Base-by-base conservation (phyloP, 2,888 invertebrate genomes). In the Harpalus rubripes region DNA sequence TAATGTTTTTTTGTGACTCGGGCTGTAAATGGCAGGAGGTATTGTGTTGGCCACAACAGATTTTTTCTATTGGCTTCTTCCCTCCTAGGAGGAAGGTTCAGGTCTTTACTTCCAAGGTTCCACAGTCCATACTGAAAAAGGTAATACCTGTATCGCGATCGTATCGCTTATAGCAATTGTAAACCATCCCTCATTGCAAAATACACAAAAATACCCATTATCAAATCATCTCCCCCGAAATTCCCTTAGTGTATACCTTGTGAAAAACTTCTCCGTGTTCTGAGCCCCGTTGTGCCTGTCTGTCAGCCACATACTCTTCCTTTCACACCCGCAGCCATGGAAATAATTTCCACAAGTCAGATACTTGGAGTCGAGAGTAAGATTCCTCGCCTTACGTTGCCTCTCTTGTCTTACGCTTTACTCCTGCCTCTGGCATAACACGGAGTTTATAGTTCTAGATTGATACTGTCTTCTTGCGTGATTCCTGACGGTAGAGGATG, bases 311-410 rank as follows among this genome's bases (percentile, higher is more conserved):
- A 74, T 44, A 74, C 72, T 74, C 72, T 6, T 52, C 44, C 72
- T 74, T 68, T 74, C 72, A 74, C 72, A 74, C 72, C 18, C 41
- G 44, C 18, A 74, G 16, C 44, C 44, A 18, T 44, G 44, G 72
- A 74, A 74, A 74, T 74, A 74, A 74, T 74, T 74, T 74, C 44
- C 72, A 74, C 41, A 72, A 44, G 41, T 74, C 72, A 41, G 72
- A 74, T 52, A 74, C 68, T 68, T 32, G 68, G 7, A 26, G 22
- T 18, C 32, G 32, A 26, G n/a, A 59, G 32, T 15, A 68, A 68
- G 68, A 68, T 74, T 44, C 72, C 72, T 74, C 41, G 68, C 41
- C 68, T 41, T 65, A 32, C 32, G 2, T 32, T 10, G 44, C 44
- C 44, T 52, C 44, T 52, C 44, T 52, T 52, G 68, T 32, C 39